Conservation (phyloP, 2,888 invertebrate genomes). For the Cantharis rustica region DNA sequence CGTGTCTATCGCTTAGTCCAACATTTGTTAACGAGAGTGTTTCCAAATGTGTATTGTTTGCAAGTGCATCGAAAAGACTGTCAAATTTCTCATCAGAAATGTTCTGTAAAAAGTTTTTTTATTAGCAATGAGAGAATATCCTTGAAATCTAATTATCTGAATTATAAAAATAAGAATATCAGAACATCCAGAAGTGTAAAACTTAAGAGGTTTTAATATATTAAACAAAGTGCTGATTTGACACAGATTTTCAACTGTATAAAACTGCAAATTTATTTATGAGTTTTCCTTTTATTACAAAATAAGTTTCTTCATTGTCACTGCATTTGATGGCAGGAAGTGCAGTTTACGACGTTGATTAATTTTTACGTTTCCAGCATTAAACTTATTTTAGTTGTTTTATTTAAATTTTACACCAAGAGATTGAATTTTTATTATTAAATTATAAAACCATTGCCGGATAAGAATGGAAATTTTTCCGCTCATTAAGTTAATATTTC, state of each 20-base stretch:
- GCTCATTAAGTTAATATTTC: neutral
- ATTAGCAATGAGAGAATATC: neutral
- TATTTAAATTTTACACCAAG: neutral
- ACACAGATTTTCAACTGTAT: neutral
- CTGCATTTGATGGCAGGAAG: neutral
- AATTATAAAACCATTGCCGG: neutral
- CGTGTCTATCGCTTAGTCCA: conserved; percentile 88
- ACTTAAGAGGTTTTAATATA: neutral
- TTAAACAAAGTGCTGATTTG: too few relatives aligned
- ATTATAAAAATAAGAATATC: too few relatives aligned
- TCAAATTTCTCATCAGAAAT: conserved; percentile 95
- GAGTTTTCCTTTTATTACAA: neutral
- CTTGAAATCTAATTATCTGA: too few relatives aligned
- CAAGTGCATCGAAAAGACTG: conserved; percentile 85
- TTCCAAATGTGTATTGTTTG: conserved; percentile 89
- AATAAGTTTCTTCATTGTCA: neutral
- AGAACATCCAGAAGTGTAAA: neutral
- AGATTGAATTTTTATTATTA: neutral
- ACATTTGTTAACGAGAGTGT: conserved; percentile 92
- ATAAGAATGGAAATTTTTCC: neutral
- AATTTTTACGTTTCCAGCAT: neutral
- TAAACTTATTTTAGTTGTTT: neutral
- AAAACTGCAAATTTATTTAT: neutral
- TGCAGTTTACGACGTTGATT: neutral
- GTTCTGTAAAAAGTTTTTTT: conserved; percentile 68